Base-by-base conservation (phyloP, 2,113 vertebrate species). In the Xyliphius kryptos region DNA sequence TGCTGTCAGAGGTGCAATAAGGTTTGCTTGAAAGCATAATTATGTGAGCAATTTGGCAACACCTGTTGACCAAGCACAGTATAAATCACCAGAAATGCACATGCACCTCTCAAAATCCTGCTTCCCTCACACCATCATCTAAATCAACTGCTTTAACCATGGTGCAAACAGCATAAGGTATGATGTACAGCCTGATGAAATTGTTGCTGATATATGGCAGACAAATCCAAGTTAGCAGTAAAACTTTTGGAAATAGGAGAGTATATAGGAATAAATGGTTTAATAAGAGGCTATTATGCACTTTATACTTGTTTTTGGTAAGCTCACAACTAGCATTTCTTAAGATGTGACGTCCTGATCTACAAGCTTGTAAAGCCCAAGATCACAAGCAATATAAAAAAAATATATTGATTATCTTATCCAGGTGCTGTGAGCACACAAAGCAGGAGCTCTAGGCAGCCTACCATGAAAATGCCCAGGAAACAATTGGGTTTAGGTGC, bases 1-100 rank as follows among this genome's bases (percentile, higher is more conserved):
- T 13, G 17, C 37, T 41, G 37, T 56, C 54, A 56, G 17, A 41
- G 20, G 12, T 41, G 54, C 37, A 40, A 56, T 56, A 41, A 56
- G 1, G 13, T 14, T 21, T 3, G 12, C 37, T 20, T 41, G 54
- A 56, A 56, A 41, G 38, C 10, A 1, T 20, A 8, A 13, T n/a
- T n/a, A 56, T 14, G 37, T 56, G 15, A 56, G 17, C 54, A 41
- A 56, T 41, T 41, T 56, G 21, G 11, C 37, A 41, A 41, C 37
- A 41, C 55, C 16, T 21, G 17, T 43, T 56, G 54, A 41, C 37
- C 12, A 41, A 56, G 15, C 12, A 17, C 36, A 41, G 21, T 41
- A 20, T 41, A 56, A 56, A 41, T 40, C 54, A 13, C 12, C 17
- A 41, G 4, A 56, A 56, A n/a, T 56, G 54, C 6, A 14, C 17